Evolutionary conservation across 2,797 vertebrate species (phyloP).

Genomic region (Rhynchonycteris naso): DNA sequence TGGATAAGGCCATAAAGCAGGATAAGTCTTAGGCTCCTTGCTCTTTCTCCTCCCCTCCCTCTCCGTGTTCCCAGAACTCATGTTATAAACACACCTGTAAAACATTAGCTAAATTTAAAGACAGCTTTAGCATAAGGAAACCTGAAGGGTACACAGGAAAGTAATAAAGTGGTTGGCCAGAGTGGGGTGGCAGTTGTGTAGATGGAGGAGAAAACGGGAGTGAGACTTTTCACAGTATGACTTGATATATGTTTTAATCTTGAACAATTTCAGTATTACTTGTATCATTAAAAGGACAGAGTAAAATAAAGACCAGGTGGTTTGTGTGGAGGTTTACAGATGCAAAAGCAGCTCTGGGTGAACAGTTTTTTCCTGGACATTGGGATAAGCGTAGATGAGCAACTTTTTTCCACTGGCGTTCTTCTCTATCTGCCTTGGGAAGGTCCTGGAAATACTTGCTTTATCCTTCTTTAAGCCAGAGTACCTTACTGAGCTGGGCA

Average conservation of each 20-base stretch:
- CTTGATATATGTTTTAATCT: conserved; percentile 3
- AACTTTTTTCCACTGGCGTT: not conserved
- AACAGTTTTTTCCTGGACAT: conserved; percentile 33
- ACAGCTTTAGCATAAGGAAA: conserved; percentile 36
- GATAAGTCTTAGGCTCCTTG: not conserved
- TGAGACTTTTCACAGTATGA: conserved; percentile 8
- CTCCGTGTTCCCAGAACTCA: not conserved
- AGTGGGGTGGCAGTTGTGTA: not conserved
- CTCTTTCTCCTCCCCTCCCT: fast-evolving
- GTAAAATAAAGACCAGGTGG: conserved; percentile 12
- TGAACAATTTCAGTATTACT: not conserved
- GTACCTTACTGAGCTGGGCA: not conserved
- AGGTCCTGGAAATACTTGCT: conserved; percentile 61
- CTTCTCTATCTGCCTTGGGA: conserved; percentile 25
- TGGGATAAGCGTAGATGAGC: not conserved
- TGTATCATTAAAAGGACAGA: not conserved
- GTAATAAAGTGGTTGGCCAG: conserved; percentile 32
- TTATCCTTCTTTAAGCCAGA: conserved; percentile 20
- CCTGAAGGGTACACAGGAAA: not conserved
- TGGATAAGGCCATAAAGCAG: conserved; percentile 16
- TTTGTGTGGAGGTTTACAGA: not conserved
- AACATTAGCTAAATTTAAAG: conserved; percentile 51
- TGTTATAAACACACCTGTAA: conserved; percentile 13
- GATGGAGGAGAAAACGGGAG: not conserved
- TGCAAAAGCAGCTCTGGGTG: not conserved